phyloP scores from a whole-genome alignment of 2,888 invertebrate species.

The Pristionchus mayeri region DNA sequence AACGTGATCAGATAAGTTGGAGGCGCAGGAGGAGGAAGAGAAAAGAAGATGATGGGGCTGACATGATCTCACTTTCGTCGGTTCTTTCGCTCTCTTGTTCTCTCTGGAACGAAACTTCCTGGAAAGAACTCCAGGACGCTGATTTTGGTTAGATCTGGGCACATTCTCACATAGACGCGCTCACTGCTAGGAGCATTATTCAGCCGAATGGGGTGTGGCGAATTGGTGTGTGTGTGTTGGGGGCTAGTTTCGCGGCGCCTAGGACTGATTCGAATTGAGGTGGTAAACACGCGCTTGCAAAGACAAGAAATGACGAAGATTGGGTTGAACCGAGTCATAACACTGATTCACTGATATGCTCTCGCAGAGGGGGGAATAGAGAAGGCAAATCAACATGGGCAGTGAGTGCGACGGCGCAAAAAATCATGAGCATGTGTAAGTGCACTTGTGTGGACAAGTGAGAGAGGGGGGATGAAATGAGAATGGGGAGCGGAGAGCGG shows the following conservation, averaged over 20 bases:
- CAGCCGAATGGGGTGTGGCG: constrained; percentile 35
- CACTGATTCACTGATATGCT: too few relatives aligned
- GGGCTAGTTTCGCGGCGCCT: neutral
- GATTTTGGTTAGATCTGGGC: neutral
- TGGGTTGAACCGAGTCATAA: too few relatives aligned
- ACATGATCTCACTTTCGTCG: too few relatives aligned
- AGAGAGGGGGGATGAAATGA: constrained; percentile 18
- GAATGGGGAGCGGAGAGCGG: constrained; percentile 20
- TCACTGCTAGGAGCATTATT: neutral
- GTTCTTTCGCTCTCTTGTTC: too few relatives aligned
- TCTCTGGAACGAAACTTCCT: too few relatives aligned
- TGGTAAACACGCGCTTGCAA: too few relatives aligned
- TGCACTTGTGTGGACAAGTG: neutral
- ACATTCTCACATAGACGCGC: neutral
- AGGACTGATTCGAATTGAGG: neutral
- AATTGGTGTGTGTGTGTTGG: neutral
- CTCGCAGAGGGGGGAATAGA: neutral
- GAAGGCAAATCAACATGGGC: neutral
- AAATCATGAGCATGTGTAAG: constrained; percentile 27
- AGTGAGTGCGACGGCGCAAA: too few relatives aligned
- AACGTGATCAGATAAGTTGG: neutral
- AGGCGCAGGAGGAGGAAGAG: too few relatives aligned
- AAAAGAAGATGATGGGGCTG: neutral
- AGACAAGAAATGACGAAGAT: too few relatives aligned
- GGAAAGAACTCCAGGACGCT: neutral